Evolutionary conservation across 1,140 invertebrate genomes (phyloP).

Genomic region (Planococcus citri): DNA sequence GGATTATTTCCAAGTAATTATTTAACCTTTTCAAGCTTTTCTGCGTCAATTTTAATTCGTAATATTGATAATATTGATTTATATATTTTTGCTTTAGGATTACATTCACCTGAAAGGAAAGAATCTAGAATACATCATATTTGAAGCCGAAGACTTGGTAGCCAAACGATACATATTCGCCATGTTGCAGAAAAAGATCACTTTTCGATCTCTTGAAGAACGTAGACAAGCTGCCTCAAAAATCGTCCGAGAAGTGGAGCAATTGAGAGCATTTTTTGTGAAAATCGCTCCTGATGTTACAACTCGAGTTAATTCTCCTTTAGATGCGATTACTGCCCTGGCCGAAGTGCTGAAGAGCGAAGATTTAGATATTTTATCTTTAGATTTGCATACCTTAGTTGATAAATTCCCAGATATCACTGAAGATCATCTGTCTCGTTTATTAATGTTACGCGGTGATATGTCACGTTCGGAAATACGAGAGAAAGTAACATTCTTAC

Average conservation of each 20-base stretch:
- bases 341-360: conserved; percentile 74
- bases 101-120: conserved; percentile 74
- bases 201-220: conserved; percentile 69
- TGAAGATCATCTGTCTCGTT: conserved; percentile 71
- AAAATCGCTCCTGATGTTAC: conserved; percentile 55
- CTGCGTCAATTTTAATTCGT: too few relatives aligned
- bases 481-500: conserved; percentile 64
- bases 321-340: conserved; percentile 66
- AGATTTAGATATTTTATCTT: conserved; percentile 78
- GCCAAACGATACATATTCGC: conserved; percentile 77
- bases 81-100: conserved; percentile 44
- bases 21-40: too few relatives aligned
- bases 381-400: conserved; percentile 80
- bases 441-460: conserved; percentile 74
- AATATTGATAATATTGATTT: too few relatives aligned
- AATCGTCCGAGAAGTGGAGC: conserved; percentile 68
- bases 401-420: conserved; percentile 83
- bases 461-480: conserved; percentile 68
- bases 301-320: conserved; percentile 52
- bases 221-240: conserved; percentile 68
- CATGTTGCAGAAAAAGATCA: conserved; percentile 68
- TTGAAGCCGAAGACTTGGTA: conserved; percentile 67
- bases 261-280: conserved; percentile 64
- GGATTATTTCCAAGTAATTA: conserved; percentile 63
- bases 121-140: conserved; percentile 80